phyloP scores from a whole-genome alignment of 2,797 vertebrate genomes.

The Hylomyscus alleni region DNA sequence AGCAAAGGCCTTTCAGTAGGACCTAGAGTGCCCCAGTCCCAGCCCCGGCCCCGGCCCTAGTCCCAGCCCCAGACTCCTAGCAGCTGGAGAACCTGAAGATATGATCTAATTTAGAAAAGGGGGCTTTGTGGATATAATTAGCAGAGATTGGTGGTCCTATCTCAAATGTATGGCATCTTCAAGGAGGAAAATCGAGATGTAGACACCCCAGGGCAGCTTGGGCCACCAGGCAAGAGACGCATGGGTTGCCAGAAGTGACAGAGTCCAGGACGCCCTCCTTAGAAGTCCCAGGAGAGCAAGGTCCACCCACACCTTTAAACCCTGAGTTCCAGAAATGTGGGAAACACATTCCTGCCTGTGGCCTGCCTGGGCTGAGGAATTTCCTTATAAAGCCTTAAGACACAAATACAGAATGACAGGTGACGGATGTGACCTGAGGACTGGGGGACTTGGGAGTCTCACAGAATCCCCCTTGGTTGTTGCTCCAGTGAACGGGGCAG shows the following conservation, averaged over 20 bases:
- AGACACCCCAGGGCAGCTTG: not conserved
- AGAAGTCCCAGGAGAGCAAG: fast-evolving
- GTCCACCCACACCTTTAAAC: not conserved
- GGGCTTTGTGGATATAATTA: not conserved
- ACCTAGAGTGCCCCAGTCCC: not conserved
- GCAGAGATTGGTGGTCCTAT: not conserved
- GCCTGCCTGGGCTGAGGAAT: not conserved
- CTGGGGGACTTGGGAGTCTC: fast-evolving
- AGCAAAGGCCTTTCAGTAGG: not conserved
- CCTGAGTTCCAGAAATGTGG: not conserved
- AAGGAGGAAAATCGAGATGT: not conserved
- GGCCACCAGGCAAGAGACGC: not conserved
- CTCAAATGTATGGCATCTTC: not conserved
- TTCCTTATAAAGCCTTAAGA: not conserved
- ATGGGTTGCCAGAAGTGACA: not conserved
- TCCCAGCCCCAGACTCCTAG: not conserved
- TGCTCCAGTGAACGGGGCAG: too few relatives aligned
- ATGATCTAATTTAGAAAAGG: not conserved
- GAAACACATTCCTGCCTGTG: not conserved
- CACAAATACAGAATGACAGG: not conserved
- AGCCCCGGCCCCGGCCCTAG: too few relatives aligned
- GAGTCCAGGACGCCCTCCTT: not conserved
- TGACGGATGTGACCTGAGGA: fast-evolving
- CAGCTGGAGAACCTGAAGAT: not conserved
- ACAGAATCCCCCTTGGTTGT: fast-evolving